Base-by-base conservation (phyloP, 2,113 vertebrate species). In the Plecturocebus donacophilus region DNA sequence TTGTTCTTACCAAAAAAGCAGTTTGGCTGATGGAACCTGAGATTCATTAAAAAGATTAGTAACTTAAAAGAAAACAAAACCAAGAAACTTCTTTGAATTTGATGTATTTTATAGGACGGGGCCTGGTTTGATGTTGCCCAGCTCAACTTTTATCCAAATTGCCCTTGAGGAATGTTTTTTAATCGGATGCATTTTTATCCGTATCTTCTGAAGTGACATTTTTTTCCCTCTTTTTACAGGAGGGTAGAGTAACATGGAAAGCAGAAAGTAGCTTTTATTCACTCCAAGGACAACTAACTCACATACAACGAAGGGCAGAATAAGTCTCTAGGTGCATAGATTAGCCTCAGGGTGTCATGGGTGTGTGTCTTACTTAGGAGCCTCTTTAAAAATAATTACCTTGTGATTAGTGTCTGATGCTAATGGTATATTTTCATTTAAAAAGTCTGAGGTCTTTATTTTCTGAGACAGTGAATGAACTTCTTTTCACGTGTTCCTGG, bases 111-210 rank as follows among this genome's bases (percentile, higher is more conserved):
- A 88, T 45, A 86, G 84, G 76, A 91, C 95, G 10, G 88, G 86
- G 75, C 47, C 77, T 58, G 38, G 88, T 96, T 92, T 97, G 95
- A 96, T 96, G 97, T 93, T 81, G 66, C 90, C 58, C 84, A 89
- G 73, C 49, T 96, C 97, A 79, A 87, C 92, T 96, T 95, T 97
- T 90, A 92, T 95, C 91, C 96, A 95, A 47, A 83, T 94, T 96
- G 87, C 96, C 92, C 94, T 90, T 38, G 54, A 92, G 97, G 95
- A 77, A 40, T 76, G 52, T 81, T 90, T 97, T 96, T 97, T 95
- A 97, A 97, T 97, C 90, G 38, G 97, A 93, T 95, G 70, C 54
- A 86, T 96, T 97, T 97, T 96, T 97, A 95, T 90, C 92, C n/a
- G 1, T 83, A 70, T 87, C 92, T 97, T 98, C 94, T 94, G 90